A percentile compares a stretch with the other conserved stretches of the same genome.
Conservation (phyloP, 2,113 vertebrate species). For the Galemys pyrenaicus region DNA sequence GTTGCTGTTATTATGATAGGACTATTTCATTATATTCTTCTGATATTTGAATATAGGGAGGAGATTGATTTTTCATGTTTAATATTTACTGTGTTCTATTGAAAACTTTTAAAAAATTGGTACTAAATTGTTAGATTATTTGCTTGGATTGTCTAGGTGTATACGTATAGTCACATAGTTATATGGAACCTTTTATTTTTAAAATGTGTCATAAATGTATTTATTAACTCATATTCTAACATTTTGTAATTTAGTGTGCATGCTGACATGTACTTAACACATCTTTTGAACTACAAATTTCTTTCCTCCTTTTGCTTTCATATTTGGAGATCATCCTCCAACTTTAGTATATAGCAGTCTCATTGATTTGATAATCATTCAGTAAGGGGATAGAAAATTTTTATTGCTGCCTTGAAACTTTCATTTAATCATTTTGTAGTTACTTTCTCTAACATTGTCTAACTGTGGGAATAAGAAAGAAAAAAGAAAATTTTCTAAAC, state of each 20-base stretch:
- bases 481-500: not conserved
- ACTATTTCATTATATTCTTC: not conserved
- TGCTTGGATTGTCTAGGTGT: not conserved
- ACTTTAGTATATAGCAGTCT: not conserved
- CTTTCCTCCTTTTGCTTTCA: not conserved
- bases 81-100: not conserved
- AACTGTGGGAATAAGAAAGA: not conserved
- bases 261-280: not conserved
- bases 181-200: not conserved
- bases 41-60: not conserved
- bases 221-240: not conserved
- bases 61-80: not conserved
- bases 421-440: not conserved
- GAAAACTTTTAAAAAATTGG: not conserved
- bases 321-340: not conserved
- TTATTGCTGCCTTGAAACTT: not conserved
- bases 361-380: constrained; percentile 1
- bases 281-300: not conserved
- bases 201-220: constrained; percentile 31
- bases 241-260: not conserved
- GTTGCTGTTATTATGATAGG: not conserved
- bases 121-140: constrained; percentile 28
- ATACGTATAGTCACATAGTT: not conserved
- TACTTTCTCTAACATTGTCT: constrained; percentile 28
- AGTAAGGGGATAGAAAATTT: not conserved